Conservation (phyloP, 2,113 vertebrate genomes). For the Pachyramphus minor region DNA sequence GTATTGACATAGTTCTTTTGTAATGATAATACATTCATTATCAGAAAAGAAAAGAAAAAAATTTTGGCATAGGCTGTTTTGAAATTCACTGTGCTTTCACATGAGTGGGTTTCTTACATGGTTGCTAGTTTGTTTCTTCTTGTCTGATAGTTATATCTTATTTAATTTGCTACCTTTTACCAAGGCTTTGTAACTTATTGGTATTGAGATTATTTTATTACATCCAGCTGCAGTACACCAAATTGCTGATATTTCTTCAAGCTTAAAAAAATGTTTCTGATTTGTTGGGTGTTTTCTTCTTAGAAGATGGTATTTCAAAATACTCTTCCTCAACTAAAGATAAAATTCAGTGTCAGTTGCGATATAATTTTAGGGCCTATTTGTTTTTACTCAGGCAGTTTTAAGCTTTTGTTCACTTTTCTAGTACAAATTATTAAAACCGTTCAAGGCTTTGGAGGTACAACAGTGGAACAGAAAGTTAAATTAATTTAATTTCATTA, state of each 20-base stretch:
- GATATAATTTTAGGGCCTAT: not conserved
- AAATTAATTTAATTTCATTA: not conserved
- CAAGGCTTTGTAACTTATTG: not conserved
- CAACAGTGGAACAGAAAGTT: not conserved
- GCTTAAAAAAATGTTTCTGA: not conserved
- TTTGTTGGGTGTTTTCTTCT: not conserved
- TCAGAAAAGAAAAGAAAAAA: not conserved
- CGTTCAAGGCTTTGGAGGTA: not conserved
- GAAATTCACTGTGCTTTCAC: not conserved
- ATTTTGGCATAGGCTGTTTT: not conserved
- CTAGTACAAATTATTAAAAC: not conserved
- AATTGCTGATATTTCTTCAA: not conserved
- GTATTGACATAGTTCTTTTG: not conserved
- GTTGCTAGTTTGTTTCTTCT: not conserved
- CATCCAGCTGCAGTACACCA: not conserved
- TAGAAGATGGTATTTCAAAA: not conserved
- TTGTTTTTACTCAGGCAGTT: not conserved
- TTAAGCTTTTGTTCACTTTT: not conserved
- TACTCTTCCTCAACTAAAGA: not conserved
- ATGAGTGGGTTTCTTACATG: not conserved
- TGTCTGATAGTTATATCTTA: not conserved
- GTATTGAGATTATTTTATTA: not conserved
- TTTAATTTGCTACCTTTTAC: not conserved
- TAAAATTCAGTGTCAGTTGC: not conserved
- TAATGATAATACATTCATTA: not conserved